A percentile compares a stretch with the other conserved stretches of the same genome.
These are phyloP conservation scores for Tenodera sinensis DNA, from an alignment of 2,888 invertebrate genomes.

Conservation along the genomic window DNA sequence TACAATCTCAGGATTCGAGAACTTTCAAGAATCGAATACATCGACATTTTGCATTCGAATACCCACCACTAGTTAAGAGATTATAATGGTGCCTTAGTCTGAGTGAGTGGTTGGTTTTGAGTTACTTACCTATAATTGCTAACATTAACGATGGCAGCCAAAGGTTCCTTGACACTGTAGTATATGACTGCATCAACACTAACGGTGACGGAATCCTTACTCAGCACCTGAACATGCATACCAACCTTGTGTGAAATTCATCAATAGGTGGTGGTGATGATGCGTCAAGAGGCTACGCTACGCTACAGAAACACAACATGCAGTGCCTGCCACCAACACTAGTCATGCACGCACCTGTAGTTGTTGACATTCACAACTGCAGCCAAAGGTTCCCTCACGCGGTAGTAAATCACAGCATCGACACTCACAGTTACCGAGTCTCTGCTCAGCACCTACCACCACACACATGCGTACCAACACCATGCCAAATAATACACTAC, in stretches of 20 bases:
- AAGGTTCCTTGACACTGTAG: slow-evolving; percentile 74
- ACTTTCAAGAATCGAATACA: too few relatives aligned
- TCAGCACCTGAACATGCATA: slow-evolving; percentile 60
- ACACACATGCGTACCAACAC: background rate
- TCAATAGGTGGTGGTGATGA: background rate
- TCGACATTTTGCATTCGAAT: too few relatives aligned
- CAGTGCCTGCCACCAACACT: background rate
- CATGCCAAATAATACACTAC: background rate
- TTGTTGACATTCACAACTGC: slow-evolving; percentile 73
- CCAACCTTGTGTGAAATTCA: background rate
- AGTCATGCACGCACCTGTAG: slow-evolving; percentile 55
- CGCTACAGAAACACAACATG: background rate
- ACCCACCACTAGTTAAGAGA: too few relatives aligned
- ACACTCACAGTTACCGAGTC: slow-evolving; percentile 93
- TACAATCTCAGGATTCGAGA: too few relatives aligned
- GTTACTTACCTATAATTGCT: slow-evolving; percentile 68
- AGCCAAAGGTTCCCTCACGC: slow-evolving; percentile 73
- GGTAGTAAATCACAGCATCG: slow-evolving; percentile 84
- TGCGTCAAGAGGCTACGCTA: background rate
- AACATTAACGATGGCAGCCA: slow-evolving; percentile 71
- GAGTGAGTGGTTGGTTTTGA: too few relatives aligned
- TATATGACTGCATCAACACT: slow-evolving; percentile 89
- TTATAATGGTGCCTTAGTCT: too few relatives aligned
- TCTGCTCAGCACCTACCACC: slow-evolving; percentile 75
- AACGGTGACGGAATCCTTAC: slow-evolving; percentile 92